phyloP scores from a whole-genome alignment of 1,140 invertebrate genomes.

The Bradynema listronoti region DNA sequence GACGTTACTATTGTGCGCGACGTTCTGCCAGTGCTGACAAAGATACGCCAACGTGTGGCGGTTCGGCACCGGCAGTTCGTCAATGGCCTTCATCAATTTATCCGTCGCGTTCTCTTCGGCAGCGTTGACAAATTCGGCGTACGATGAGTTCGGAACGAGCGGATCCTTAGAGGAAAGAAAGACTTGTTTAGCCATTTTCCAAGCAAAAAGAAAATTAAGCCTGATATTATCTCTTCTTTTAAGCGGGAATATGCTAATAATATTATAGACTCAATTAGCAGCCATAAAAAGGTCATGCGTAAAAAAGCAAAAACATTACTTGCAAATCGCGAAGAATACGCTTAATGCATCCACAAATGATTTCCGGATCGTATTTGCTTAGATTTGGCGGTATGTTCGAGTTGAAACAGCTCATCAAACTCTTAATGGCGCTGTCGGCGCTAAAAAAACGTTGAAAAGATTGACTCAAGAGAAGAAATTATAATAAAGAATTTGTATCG shows the following conservation, averaged over 20 bases:
- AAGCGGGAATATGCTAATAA: too few relatives aligned
- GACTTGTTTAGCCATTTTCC: too few relatives aligned
- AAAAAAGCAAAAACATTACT: neutral
- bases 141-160: conserved; percentile 69
- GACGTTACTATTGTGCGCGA: conserved; percentile 11
- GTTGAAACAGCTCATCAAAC: neutral
- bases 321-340: neutral
- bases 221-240: too few relatives aligned
- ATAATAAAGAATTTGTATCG: neutral
- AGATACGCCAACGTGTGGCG: conserved; percentile 78
- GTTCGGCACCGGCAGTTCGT: conserved; percentile 73
- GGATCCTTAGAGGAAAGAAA: conserved; percentile 68
- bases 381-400: neutral
- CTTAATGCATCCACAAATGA: neutral
- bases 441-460: too few relatives aligned
- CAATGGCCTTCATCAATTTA: conserved; percentile 67
- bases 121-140: conserved; percentile 69
- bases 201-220: too few relatives aligned
- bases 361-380: neutral
- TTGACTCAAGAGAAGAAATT: neutral
- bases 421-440: neutral
- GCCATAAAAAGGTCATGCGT: too few relatives aligned
- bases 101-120: conserved; percentile 61
- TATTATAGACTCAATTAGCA: too few relatives aligned
- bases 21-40: conserved; percentile 71